Conservation (phyloP, 1,140 invertebrate genomes). For the Drosophila chauvacae region DNA sequence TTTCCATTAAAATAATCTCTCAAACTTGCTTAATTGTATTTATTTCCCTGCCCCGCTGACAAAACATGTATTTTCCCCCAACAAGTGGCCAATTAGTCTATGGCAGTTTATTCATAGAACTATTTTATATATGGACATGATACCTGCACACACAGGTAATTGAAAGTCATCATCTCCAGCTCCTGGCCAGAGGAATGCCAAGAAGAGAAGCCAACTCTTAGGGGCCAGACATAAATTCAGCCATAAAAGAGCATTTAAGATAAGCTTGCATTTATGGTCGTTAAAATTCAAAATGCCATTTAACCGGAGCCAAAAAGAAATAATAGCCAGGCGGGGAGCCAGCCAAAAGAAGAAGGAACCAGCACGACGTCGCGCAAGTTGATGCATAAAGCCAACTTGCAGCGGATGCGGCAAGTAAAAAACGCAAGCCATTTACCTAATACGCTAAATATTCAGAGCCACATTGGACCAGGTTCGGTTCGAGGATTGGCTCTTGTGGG, state of each 20-base stretch:
- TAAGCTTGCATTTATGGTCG: slow-evolving; percentile 83
- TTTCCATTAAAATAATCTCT: background rate
- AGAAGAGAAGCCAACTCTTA: slow-evolving; percentile 24
- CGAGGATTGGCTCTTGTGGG: slow-evolving; percentile 5
- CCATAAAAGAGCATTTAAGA: slow-evolving; percentile 83
- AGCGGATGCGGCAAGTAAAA: slow-evolving; percentile 79
- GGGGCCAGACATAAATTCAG: slow-evolving; percentile 71
- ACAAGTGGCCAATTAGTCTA: slow-evolving; percentile 43
- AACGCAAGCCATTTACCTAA: slow-evolving; percentile 78
- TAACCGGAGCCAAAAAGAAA: slow-evolving; percentile 46
- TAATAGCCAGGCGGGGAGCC: slow-evolving; percentile 19
- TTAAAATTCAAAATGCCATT: slow-evolving; percentile 83
- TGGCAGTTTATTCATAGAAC: background rate
- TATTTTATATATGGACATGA: background rate
- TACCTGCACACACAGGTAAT: slow-evolving; percentile 48
- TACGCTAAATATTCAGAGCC: slow-evolving; percentile 82
- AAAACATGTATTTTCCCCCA: background rate
- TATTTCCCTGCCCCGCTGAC: background rate
- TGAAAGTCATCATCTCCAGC: slow-evolving; percentile 67
- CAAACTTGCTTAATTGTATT: background rate
- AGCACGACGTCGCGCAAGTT: slow-evolving; percentile 43
- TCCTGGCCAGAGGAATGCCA: background rate
- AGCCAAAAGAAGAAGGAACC: slow-evolving; percentile 11
- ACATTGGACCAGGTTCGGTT: slow-evolving; percentile 54
- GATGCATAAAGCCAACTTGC: slow-evolving; percentile 52